phyloP scores from a whole-genome alignment of 1,140 invertebrate genomes.

The Tetramorium alpestre region DNA sequence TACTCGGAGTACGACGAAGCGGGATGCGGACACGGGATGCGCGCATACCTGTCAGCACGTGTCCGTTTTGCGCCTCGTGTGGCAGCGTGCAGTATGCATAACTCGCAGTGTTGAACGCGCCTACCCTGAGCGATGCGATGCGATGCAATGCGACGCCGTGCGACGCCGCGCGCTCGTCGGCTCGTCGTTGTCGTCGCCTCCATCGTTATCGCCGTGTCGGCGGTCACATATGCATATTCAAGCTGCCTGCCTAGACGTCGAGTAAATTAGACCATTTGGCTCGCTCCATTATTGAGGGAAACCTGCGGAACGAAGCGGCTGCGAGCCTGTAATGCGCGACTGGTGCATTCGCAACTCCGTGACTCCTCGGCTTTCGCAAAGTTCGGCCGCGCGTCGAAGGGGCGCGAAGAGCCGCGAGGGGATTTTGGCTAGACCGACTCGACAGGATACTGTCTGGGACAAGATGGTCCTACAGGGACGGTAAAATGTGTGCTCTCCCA shows the following conservation, averaged over 20 bases:
- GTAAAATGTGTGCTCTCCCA: constrained; percentile 36
- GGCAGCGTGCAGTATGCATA: constrained; percentile 48
- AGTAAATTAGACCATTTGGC: constrained; percentile 81
- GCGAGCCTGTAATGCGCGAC: constrained; percentile 66
- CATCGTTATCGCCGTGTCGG: constrained; percentile 33
- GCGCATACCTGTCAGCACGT: constrained; percentile 62
- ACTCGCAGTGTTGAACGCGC: constrained; percentile 33
- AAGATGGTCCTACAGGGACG: constrained; percentile 45
- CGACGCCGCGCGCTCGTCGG: not conserved
- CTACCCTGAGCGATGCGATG: constrained; percentile 28
- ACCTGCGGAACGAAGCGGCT: constrained; percentile 67
- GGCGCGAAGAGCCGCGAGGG: not conserved
- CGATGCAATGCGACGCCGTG: not conserved
- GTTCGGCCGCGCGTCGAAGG: constrained; percentile 53
- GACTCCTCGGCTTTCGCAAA: constrained; percentile 71
- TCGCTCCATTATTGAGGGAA: constrained; percentile 79
- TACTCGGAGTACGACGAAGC: constrained; percentile 26
- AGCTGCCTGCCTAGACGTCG: constrained; percentile 72
- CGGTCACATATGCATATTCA: constrained; percentile 77
- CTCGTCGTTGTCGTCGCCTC: constrained; percentile 43
- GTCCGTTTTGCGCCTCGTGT: constrained; percentile 41
- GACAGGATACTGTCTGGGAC: constrained; percentile 1
- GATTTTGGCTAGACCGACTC: constrained; percentile 19
- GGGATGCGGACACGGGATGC: constrained; percentile 48
- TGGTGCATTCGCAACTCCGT: constrained; percentile 73